These are phyloP conservation scores for Nomada goodeniana DNA, from an alignment of 2,888 invertebrate species.

Conservation along the genomic window DNA sequence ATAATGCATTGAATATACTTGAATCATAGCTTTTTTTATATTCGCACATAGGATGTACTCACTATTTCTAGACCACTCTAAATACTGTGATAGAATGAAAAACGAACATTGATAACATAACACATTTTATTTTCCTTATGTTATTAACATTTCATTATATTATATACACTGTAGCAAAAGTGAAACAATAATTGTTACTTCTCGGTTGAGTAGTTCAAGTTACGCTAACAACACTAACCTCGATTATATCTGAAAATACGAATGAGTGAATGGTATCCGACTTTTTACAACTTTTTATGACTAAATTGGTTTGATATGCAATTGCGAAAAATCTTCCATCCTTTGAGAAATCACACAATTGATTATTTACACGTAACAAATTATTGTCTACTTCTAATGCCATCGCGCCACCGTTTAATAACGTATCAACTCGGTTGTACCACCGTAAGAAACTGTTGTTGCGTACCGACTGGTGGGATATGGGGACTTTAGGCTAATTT, in stretches of 20 bases:
- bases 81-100: slow-evolving; percentile 67
- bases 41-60: slow-evolving; percentile 80
- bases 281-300: slow-evolving; percentile 72
- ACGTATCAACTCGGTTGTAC: no score
- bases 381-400: slow-evolving; percentile 36
- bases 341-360: slow-evolving; percentile 75
- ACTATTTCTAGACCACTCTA: slow-evolving; percentile 83
- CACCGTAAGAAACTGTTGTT: no score
- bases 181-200: not conserved
- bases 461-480: no score
- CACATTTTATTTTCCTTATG: slow-evolving; percentile 11
- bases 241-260: slow-evolving; percentile 77
- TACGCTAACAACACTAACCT: slow-evolving; percentile 75
- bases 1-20: slow-evolving; percentile 85
- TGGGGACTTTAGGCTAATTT: no score
- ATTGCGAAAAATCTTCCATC: slow-evolving; percentile 76
- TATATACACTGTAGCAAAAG: slow-evolving; percentile 1
- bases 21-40: slow-evolving; percentile 77
- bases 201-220: not conserved
- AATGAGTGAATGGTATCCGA: slow-evolving; percentile 72
- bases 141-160: slow-evolving; percentile 10
- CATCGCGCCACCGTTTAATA: slow-evolving; percentile 36
- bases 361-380: slow-evolving; percentile 62
- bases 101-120: slow-evolving; percentile 10
- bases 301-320: slow-evolving; percentile 76